These are phyloP conservation scores for Tetanocera ferruginea DNA, from an alignment of 2,888 invertebrate species.

Conservation along the genomic window DNA sequence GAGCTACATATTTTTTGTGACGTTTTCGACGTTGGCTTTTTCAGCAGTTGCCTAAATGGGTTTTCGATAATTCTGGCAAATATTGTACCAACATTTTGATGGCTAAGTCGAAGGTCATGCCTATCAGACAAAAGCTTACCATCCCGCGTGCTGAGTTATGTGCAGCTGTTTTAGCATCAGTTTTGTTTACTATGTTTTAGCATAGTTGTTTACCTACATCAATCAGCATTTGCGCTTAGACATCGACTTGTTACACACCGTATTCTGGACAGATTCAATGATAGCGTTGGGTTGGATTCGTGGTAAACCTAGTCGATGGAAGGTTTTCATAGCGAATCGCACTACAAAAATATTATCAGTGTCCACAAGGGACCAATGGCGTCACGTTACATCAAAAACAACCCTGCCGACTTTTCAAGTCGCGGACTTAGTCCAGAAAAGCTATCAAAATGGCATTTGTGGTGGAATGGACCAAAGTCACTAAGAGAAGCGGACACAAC, in stretches of 20 bases:
- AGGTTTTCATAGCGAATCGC: constrained; percentile 28
- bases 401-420: constrained; percentile 28
- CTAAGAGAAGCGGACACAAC: not conserved
- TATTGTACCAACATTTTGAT: constrained; percentile 17
- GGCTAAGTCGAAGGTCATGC: constrained; percentile 26
- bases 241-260: not conserved
- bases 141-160: constrained; percentile 35
- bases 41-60: constrained; percentile 29
- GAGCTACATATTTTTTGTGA: too few relatives aligned
- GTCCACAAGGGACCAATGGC: not conserved
- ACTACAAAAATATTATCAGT: constrained; percentile 16
- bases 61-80: not conserved
- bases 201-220: constrained; percentile 18
- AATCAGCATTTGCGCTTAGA: not conserved
- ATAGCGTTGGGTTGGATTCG: constrained; percentile 33
- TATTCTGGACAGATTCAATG: constrained; percentile 34
- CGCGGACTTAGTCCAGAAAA: constrained; percentile 22
- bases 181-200: too few relatives aligned
- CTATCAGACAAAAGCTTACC: too few relatives aligned
- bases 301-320: constrained; percentile 22
- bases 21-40: too few relatives aligned
- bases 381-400: constrained; percentile 12
- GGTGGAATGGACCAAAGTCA: constrained; percentile 16
- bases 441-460: constrained; percentile 1
- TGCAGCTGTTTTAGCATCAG: constrained; percentile 17